Conservation (phyloP, 2,888 invertebrate genomes). For the Sinohyriopsis cumingii region DNA sequence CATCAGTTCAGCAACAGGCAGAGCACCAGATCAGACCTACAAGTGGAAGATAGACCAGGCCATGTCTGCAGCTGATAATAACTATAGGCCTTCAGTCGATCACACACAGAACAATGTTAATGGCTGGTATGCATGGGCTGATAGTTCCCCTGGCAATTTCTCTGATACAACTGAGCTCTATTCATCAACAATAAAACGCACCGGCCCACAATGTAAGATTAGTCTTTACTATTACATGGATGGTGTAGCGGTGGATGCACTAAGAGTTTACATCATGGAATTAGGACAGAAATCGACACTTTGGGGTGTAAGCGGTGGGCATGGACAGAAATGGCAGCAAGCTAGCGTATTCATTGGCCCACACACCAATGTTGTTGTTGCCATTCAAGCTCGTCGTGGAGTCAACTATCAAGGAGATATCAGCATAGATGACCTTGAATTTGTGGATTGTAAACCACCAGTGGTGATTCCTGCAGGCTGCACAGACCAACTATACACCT, state of each 20-base stretch:
- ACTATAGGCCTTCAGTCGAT: constrained; percentile 37
- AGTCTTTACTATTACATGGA: constrained; percentile 55
- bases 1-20: constrained; percentile 16
- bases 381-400: constrained; percentile 51
- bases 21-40: constrained; percentile 34
- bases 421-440: constrained; percentile 54
- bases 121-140: constrained; percentile 55
- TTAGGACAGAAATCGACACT: constrained; percentile 29
- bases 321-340: constrained; percentile 42
- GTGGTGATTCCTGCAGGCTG: constrained; percentile 22
- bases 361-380: constrained; percentile 34
- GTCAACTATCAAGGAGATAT: constrained; percentile 49
- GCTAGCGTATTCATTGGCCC: constrained; percentile 52
- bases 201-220: constrained; percentile 58
- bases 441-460: constrained; percentile 56
- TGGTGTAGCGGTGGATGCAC: constrained; percentile 44
- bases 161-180: constrained; percentile 44
- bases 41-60: constrained; percentile 44
- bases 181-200: constrained; percentile 40
- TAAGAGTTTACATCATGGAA: constrained; percentile 36
- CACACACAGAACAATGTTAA: constrained; percentile 20
- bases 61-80: constrained; percentile 12
- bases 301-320: constrained; percentile 40
- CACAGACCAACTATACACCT: constrained; percentile 37
- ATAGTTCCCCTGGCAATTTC: constrained; percentile 49